A percentile compares a stretch with the other conserved stretches of the same genome.
Evolutionary conservation across 2,888 invertebrate species (phyloP).

Genomic region (Mythimna albipuncta): DNA sequence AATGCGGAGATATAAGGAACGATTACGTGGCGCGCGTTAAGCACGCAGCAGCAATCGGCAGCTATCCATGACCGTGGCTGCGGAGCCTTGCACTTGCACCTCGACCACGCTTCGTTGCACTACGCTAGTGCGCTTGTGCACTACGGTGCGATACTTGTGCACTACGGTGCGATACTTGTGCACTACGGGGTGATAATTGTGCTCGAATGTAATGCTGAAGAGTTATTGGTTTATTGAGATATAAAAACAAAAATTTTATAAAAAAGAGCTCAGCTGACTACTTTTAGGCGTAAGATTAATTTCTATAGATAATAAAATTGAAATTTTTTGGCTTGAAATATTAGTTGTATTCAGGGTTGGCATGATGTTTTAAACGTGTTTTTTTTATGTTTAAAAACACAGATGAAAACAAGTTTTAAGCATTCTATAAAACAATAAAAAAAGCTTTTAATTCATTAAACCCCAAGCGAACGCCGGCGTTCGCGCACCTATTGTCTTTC

Average conservation of each 20-base stretch:
- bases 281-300: no score
- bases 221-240: neutral
- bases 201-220: neutral
- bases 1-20: slow-evolving; percentile 55
- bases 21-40: slow-evolving; percentile 54
- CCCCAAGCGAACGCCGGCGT: no score
- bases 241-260: no score
- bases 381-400: no score
- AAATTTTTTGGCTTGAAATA: neutral
- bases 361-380: no score
- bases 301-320: no score
- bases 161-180: neutral
- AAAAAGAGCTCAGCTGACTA: no score
- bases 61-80: slow-evolving; percentile 58
- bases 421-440: no score
- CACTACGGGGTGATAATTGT: slow-evolving; percentile 16
- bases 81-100: slow-evolving; percentile 62
- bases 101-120: slow-evolving; percentile 39
- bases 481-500: no score
- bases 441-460: no score
- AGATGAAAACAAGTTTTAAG: no score
- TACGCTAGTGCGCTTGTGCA: slow-evolving; percentile 35
- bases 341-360: neutral
- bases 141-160: slow-evolving; percentile 21
- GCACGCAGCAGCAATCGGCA: slow-evolving; percentile 30